phyloP scores from a whole-genome alignment of 2,797 vertebrate genomes.

The Acestrorhynchus altus region DNA sequence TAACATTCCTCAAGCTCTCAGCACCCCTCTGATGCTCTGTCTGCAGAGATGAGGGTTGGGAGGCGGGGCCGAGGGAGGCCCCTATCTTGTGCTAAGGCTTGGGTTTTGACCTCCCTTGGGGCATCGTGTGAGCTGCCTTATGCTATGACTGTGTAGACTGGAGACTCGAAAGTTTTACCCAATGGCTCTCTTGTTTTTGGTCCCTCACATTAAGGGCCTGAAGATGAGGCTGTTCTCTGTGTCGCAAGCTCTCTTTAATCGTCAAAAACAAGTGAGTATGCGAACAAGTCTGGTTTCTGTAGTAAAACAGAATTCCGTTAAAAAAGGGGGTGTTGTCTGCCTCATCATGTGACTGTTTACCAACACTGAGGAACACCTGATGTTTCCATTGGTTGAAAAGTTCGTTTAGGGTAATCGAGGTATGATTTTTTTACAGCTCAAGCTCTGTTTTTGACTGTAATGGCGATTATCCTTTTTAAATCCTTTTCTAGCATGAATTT shows the following conservation, averaged over 20 bases:
- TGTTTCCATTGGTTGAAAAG: not conserved
- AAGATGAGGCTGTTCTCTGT: slow-evolving; percentile 50
- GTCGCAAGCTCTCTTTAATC: slow-evolving; percentile 47
- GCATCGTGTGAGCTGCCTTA: slow-evolving; percentile 13
- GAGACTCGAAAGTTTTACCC: not conserved
- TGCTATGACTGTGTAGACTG: not conserved
- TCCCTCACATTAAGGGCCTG: slow-evolving; percentile 42
- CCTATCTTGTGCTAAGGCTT: slow-evolving; percentile 7
- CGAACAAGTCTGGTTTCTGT: not conserved
- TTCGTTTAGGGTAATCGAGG: not conserved
- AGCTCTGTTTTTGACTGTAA: slow-evolving; percentile 8
- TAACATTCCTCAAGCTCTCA: slow-evolving; percentile 61
- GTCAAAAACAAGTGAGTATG: slow-evolving; percentile 50
- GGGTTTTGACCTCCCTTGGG: slow-evolving; percentile 26
- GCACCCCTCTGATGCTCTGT: slow-evolving; percentile 37
- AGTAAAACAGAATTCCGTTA: not conserved
- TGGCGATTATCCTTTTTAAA: slow-evolving; percentile 5
- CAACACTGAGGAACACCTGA: not conserved
- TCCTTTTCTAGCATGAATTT: not conserved
- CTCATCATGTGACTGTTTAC: not conserved
- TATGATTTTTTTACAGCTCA: slow-evolving; percentile 16
- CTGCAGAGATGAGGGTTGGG: slow-evolving; percentile 25
- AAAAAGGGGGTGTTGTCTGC: not conserved
- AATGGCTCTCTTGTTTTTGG: slow-evolving; percentile 49
- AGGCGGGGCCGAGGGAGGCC: slow-evolving; percentile 19